Evolutionary conservation across 2,797 vertebrate species (phyloP).

Genomic region (Acropternis orthonyx): DNA sequence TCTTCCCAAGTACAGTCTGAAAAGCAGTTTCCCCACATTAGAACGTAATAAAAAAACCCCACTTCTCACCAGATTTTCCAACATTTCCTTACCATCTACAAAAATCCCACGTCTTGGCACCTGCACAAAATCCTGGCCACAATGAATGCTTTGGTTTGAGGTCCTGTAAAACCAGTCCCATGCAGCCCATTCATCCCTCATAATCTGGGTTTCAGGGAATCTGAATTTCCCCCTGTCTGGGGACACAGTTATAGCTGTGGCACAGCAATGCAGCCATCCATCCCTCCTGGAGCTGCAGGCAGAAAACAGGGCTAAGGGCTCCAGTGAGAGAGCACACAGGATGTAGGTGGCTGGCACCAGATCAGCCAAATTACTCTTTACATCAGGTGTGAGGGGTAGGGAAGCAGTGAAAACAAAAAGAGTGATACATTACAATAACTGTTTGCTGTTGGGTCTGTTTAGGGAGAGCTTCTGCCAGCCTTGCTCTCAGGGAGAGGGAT

Average conservation of each 20-base stretch:
- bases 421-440: background rate
- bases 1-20: background rate
- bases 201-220: background rate
- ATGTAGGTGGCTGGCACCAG: background rate
- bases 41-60: background rate
- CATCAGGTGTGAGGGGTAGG: background rate
- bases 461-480: background rate
- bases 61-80: background rate
- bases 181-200: background rate
- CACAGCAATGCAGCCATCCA: fast-evolving
- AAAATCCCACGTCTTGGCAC: background rate
- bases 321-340: background rate
- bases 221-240: background rate
- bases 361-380: background rate
- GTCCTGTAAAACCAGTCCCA: background rate
- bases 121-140: background rate
- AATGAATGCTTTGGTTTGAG: background rate
- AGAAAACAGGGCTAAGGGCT: background rate
- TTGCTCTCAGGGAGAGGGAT: background rate
- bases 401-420: background rate
- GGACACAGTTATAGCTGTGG: background rate
- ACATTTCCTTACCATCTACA: background rate
- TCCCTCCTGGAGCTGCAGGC: background rate
- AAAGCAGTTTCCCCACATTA: background rate
- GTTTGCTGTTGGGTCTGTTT: background rate